Evolutionary conservation across 2,888 invertebrate genomes (phyloP).

Genomic region (Drosophila siamana): DNA sequence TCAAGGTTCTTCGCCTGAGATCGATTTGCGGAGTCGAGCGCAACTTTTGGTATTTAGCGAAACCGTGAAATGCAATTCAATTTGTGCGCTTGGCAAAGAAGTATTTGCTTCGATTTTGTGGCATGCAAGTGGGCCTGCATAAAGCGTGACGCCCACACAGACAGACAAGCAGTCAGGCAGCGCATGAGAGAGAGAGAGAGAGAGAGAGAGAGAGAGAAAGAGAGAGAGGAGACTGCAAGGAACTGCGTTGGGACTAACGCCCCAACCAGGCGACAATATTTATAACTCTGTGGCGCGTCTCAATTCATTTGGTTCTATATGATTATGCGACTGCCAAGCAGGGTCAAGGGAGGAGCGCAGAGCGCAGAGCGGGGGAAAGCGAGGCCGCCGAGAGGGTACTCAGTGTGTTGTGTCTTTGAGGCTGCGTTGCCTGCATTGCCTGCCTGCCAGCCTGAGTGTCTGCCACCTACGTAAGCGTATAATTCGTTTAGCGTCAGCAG

Average conservation of each 20-base stretch:
- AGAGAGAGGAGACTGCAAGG: slow-evolving; percentile 2
- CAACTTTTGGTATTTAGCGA: slow-evolving; percentile 3
- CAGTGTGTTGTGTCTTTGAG: slow-evolving; percentile 26
- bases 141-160: slow-evolving; percentile 59
- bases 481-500: slow-evolving; percentile 79
- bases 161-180: slow-evolving; percentile 10
- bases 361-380: not conserved
- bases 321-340: slow-evolving; percentile 40
- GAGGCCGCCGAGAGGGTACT: slow-evolving; percentile 8
- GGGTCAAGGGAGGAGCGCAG: too few relatives aligned
- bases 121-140: slow-evolving; percentile 40
- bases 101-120: slow-evolving; percentile 45
- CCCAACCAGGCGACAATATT: slow-evolving; percentile 72
- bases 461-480: slow-evolving; percentile 82
- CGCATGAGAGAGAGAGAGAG: not conserved
- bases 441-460: slow-evolving; percentile 71
- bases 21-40: not conserved
- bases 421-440: slow-evolving; percentile 16
- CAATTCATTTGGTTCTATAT: slow-evolving; percentile 72
- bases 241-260: slow-evolving; percentile 50
- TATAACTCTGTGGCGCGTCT: slow-evolving; percentile 77
- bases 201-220: too few relatives aligned
- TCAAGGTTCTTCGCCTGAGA: not conserved
- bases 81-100: not conserved
- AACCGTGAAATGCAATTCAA: slow-evolving; percentile 4